A percentile compares a stretch with the other conserved stretches of the same genome.
Evolutionary conservation across 2,113 vertebrate species (phyloP).

Genomic region (Panurus biarmicus): DNA sequence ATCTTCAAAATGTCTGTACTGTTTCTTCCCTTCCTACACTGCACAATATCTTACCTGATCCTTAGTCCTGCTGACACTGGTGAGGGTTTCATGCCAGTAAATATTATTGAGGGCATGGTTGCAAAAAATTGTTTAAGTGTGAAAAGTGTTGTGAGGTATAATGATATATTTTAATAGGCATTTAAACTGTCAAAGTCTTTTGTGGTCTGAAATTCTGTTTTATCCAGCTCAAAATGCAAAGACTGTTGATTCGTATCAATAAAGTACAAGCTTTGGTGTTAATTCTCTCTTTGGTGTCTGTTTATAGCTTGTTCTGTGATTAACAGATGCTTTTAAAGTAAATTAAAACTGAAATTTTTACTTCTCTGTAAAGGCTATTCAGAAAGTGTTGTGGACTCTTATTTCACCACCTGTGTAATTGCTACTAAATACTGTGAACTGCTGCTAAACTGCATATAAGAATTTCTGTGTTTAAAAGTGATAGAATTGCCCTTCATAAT

Average conservation of each 20-base stretch:
- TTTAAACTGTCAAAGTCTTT: neutral
- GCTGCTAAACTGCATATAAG: neutral
- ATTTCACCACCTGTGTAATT: neutral
- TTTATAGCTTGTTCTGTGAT: neutral
- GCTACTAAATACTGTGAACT: neutral
- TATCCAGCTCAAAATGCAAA: neutral
- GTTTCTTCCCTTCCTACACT: neutral
- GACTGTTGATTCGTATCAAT: neutral
- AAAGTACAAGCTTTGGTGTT: neutral
- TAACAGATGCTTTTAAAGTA: neutral
- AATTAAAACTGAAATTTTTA: neutral
- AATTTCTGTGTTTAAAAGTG: neutral
- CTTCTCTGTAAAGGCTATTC: neutral
- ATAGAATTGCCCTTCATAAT: neutral
- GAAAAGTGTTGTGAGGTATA: neutral
- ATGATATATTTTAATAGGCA: neutral
- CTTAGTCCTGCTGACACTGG: neutral
- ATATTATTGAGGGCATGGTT: neutral
- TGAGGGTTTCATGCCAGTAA: neutral
- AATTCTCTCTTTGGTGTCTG: neutral
- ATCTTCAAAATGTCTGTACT: neutral
- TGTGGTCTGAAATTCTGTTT: neutral
- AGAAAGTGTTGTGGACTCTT: neutral
- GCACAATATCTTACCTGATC: neutral
- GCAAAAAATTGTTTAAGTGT: neutral